Evolutionary conservation across 2,113 vertebrate species (phyloP), one percentile per base, ranked within the genome.

Genomic region (Hippocampus mohnikei): DNA sequence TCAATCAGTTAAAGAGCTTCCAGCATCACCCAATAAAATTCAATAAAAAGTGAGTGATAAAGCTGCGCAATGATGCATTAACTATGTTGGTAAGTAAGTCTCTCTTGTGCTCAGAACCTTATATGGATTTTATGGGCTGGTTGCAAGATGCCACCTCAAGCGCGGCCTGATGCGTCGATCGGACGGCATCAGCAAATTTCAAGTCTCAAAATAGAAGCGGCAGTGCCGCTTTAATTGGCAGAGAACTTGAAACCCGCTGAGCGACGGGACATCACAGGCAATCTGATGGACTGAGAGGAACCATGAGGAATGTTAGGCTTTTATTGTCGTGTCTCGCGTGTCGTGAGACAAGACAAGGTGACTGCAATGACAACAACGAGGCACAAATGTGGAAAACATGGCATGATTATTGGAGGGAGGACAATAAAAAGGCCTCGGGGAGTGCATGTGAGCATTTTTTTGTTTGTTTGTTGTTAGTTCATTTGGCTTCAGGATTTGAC

Each of bases 191-290:
- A 81, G 80, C 79, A 61, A n/a, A 74, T 56, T 66, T 77, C 48
- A 41, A 27, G 11, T 56, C 80, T 52, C 73, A 75, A 84, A 84
- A 84, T 85, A 87, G 77, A 80, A 18, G 37, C 44, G 72, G 66
- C 72, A 67, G 76, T 66, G 73, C 82, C 68, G 37, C 76, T 73
- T 53, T 53, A 66, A 74, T 60, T 21, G 69, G 53, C 37, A 0
- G 59, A 74, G 69, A 84, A 78, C 41, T 2, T 71, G 44, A 48
- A 59, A 79, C 74, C 71, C 10, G 42, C 41, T 44, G 55, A 70
- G 66, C 1, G 44, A 68, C 52, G 25, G 69, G 70, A 69, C 41
- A 25, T 74, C 69, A 33, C 50, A 72, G 68, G 62, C 25, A 53
- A 50, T 12, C 10, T 20, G 55, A 58, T 58, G n/a, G 55, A 58